Percentiles rank a stretch among this genome's conserved stretches.
Conservation (phyloP, 1,140 invertebrate genomes). For the Heliconius hermathena region DNA sequence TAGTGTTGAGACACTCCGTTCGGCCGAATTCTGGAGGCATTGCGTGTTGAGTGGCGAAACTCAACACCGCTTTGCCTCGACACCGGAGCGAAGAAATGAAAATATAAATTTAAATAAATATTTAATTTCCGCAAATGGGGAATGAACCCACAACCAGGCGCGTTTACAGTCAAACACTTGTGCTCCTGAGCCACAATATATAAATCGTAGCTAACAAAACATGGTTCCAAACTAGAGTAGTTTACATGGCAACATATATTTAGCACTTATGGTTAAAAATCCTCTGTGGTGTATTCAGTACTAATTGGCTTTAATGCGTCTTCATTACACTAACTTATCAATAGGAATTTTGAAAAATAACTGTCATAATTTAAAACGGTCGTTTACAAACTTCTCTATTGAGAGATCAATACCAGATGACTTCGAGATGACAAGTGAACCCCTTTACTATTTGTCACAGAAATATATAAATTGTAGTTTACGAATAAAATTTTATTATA, state of each 20-base stretch:
- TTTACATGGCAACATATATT: conserved; percentile 22
- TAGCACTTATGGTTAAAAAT: conserved; percentile 33
- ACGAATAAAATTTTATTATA: no score
- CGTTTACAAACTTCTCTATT: conserved; percentile 77
- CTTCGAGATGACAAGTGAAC: conserved; percentile 58
- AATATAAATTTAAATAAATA: no score
- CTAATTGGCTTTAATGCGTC: conserved; percentile 68
- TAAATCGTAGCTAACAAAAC: neutral
- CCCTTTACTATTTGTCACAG: conserved; percentile 47
- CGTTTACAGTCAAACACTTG: no score
- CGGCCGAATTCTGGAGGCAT: no score
- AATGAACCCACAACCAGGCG: no score
- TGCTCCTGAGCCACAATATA: neutral
- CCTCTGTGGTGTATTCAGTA: conserved; percentile 36
- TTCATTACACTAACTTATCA: conserved; percentile 62
- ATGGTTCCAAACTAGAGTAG: neutral
- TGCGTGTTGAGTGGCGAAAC: no score
- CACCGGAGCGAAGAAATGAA: no score
- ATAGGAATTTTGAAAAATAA: conserved; percentile 69
- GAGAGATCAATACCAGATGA: conserved; percentile 77
- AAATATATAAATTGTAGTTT: no score
- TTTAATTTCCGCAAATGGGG: no score
- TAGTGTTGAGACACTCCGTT: no score
- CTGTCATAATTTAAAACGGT: conserved; percentile 70
- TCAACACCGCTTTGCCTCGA: no score